Percentiles rank a stretch among this genome's conserved stretches.
Evolutionary conservation across 2,113 vertebrate species (phyloP).

Genomic region (Scomber japonicus): DNA sequence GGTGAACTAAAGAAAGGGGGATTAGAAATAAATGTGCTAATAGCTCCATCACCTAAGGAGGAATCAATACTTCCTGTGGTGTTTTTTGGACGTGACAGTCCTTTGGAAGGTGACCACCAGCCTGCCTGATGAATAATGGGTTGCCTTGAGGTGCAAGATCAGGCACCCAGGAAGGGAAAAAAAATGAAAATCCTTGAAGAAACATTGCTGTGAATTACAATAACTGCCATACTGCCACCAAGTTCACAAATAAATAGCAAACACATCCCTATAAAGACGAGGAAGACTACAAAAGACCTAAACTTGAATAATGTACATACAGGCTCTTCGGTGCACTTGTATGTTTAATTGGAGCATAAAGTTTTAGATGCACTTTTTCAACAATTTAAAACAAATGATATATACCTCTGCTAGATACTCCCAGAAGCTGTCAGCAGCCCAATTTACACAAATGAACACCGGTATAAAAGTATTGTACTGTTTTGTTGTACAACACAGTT

Average conservation of each 20-base stretch:
- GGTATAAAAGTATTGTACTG: conserved; percentile 3
- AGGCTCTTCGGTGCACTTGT: conserved; percentile 3
- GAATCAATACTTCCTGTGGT: not conserved
- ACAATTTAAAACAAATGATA: conserved; percentile 44
- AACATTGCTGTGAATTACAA: conserved; percentile 20
- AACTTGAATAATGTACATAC: conserved; percentile 1
- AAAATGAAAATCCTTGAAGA: not conserved
- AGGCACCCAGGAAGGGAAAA: not conserved
- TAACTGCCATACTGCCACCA: conserved; percentile 45
- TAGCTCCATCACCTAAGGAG: not conserved
- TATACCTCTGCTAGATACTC: not conserved
- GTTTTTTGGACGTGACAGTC: not conserved
- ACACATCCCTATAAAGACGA: not conserved
- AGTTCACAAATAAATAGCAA: conserved; percentile 14
- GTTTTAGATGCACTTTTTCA: not conserved
- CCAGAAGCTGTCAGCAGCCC: conserved; percentile 10
- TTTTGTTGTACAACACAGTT: conserved; percentile 13
- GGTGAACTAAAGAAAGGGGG: not conserved
- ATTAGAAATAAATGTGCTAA: conserved; percentile 44
- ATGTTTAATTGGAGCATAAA: conserved; percentile 10
- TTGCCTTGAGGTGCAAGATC: not conserved
- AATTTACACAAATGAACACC: not conserved
- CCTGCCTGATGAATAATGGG: conserved; percentile 12
- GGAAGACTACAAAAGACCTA: not conserved
- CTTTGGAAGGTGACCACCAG: not conserved